Evolutionary conservation across 2,113 vertebrate species (phyloP), one percentile per base, ranked within the genome.

Genomic region (Sphaerodactylus townsendi): DNA sequence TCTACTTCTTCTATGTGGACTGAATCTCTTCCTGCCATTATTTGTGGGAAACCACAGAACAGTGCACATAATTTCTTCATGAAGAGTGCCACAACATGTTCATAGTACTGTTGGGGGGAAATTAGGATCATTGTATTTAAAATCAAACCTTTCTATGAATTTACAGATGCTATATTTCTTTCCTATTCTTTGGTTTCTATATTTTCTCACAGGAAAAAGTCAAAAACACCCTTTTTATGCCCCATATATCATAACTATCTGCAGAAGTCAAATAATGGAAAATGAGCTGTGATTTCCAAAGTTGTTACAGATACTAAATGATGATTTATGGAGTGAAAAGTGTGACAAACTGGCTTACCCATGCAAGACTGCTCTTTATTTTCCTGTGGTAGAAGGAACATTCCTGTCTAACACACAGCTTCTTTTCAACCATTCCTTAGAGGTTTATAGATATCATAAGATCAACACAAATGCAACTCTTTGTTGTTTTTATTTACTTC

Each of bases 191-290:
- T 1, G 87, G 72, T 81, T 90, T 70, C 17, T 77, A 46, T 53
- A 75, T 53, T 76, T 62, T 44, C 75, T 85, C 85, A 71, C 6
- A 86, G 44, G 66, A 75, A 89, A 79, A 87, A 88, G 2, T 33
- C 85, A 81, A 84, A 23, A 62, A 30, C 10, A 14, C 5, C 35
- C 35, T 84, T 7, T 33, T 46, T 77, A 48, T 39, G 13, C n/a
- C 86, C 74, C 39, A 10, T 44, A 25, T 85, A 64, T 77, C 25
- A 37, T 70, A 73, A 48, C 59, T 62, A 62, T 6, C 7, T 62
- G 37, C 4, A 84, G 68, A 41, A 76, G 14, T 10, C 75, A 76
- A 87, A 81, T n/a, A 83, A 84, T 85, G 87, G 87, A 83, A 80
- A 86, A 28, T 30, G 0, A 8, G 13, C 80, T 44, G 15, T 84